Conservation (phyloP, 2,797 vertebrate genomes). For the Crax fasciolata region DNA sequence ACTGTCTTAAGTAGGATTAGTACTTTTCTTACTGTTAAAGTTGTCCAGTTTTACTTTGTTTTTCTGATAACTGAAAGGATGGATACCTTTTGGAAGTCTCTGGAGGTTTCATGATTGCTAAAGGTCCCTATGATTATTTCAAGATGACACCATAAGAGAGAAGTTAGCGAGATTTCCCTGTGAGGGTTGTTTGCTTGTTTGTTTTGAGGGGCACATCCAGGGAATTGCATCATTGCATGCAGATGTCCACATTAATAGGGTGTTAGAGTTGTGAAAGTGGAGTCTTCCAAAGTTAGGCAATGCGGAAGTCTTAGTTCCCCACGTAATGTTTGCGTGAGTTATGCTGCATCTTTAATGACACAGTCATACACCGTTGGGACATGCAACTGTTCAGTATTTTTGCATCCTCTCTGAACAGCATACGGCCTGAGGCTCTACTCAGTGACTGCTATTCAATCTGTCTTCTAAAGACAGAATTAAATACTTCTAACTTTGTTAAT, state of each 20-base stretch:
- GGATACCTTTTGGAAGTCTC: background rate
- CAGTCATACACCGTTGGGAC: background rate
- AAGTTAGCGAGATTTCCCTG: background rate
- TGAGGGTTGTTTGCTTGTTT: background rate
- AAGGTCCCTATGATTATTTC: slow-evolving; percentile 17
- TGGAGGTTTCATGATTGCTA: background rate
- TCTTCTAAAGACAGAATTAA: background rate
- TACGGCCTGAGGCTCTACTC: background rate
- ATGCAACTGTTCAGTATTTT: slow-evolving; percentile 38
- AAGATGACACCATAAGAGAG: background rate
- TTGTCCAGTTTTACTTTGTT: background rate
- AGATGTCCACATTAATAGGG: background rate
- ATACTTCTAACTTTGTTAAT: slow-evolving; percentile 1
- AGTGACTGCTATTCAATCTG: background rate
- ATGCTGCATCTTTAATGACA: slow-evolving; percentile 32
- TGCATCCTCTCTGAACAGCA: background rate
- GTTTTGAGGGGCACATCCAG: background rate
- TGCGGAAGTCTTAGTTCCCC: slow-evolving; percentile 5
- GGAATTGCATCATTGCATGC: background rate
- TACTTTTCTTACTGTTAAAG: background rate
- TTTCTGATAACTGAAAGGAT: background rate
- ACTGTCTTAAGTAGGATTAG: background rate
- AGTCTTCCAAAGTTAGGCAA: slow-evolving; percentile 10
- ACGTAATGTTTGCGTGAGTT: slow-evolving; percentile 16
- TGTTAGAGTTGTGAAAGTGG: background rate